Conservation (phyloP, 2,888 invertebrate species). For the Drosophila nigricruria region DNA sequence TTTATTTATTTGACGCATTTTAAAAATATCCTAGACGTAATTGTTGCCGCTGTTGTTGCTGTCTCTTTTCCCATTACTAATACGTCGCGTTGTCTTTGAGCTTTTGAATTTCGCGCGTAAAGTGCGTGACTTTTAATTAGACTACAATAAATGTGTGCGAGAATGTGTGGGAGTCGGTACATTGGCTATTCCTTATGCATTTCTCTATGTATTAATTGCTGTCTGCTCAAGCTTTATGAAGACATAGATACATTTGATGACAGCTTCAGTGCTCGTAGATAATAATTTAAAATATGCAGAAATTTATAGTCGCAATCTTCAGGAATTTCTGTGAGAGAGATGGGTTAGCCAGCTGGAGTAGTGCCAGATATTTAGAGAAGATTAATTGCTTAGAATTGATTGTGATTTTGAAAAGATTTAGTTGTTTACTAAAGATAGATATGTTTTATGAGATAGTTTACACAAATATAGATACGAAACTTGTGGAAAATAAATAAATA, state of each 20-base stretch:
- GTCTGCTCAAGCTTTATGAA: slow-evolving; percentile 1
- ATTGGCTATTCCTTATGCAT: slow-evolving; percentile 1
- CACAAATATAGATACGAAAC: background rate
- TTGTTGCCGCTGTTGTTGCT: slow-evolving; percentile 50
- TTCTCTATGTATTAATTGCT: slow-evolving; percentile 8
- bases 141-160: slow-evolving; percentile 66
- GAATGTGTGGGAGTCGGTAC: slow-evolving; percentile 37
- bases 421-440: background rate
- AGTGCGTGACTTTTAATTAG: slow-evolving; percentile 75
- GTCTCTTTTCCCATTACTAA: slow-evolving; percentile 64
- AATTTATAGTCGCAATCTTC: background rate
- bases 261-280: slow-evolving; percentile 3
- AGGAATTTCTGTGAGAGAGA: background rate
- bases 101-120: slow-evolving; percentile 60
- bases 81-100: slow-evolving; percentile 69
- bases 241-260: slow-evolving; percentile 8
- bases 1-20: slow-evolving; percentile 68
- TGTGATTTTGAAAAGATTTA: background rate
- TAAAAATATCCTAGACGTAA: slow-evolving; percentile 76
- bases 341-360: background rate
- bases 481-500: background rate
- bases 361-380: slow-evolving; percentile 1
- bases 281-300: slow-evolving; percentile 4
- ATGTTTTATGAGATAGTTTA: background rate
- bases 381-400: background rate